Evolutionary conservation across 2,888 invertebrate genomes (phyloP).

Genomic region (Caenorhabditis sp.): DNA sequence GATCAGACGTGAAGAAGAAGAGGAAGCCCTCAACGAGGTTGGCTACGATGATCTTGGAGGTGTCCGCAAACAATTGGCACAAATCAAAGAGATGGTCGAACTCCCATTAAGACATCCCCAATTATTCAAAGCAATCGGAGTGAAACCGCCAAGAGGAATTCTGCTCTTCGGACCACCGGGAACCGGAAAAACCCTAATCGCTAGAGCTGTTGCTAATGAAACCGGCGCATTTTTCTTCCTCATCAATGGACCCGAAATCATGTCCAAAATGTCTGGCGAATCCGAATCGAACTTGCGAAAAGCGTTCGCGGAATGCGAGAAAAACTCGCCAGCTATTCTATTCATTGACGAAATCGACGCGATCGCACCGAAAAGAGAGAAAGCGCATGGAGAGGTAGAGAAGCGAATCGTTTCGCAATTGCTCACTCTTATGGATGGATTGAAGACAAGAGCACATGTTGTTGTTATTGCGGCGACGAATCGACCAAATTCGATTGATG

Average conservation of each 20-base stretch:
- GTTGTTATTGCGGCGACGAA: constrained; percentile 99
- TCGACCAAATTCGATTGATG: constrained; percentile 97
- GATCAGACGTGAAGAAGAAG: constrained; percentile 98
- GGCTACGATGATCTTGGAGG: constrained; percentile 99
- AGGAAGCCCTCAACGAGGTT: constrained; percentile 94
- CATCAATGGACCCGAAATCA: constrained; percentile 98
- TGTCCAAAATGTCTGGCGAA: constrained; percentile 99
- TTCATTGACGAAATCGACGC: constrained; percentile 99
- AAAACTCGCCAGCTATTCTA: constrained; percentile 98
- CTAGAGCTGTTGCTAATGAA: constrained; percentile 98
- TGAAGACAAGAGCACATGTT: constrained; percentile 84
- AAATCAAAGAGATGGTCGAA: constrained; percentile 99
- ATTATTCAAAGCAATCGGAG: constrained; percentile 81
- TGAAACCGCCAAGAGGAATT: constrained; percentile 93
- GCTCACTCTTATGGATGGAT: constrained; percentile 96
- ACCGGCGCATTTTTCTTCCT: constrained; percentile 99
- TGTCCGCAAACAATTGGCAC: constrained; percentile 96
- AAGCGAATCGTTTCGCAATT: constrained; percentile 97
- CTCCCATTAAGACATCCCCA: constrained; percentile 96
- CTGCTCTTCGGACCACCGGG: constrained; percentile 88
- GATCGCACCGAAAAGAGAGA: constrained; percentile 98
- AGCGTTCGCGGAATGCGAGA: constrained; percentile 99
- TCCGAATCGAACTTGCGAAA: constrained; percentile 98
- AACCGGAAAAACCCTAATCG: constrained; percentile 96
- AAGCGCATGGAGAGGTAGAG: constrained; percentile 97